Conservation (phyloP, 2,888 invertebrate genomes). For the Lamellibrachia satsuma region DNA sequence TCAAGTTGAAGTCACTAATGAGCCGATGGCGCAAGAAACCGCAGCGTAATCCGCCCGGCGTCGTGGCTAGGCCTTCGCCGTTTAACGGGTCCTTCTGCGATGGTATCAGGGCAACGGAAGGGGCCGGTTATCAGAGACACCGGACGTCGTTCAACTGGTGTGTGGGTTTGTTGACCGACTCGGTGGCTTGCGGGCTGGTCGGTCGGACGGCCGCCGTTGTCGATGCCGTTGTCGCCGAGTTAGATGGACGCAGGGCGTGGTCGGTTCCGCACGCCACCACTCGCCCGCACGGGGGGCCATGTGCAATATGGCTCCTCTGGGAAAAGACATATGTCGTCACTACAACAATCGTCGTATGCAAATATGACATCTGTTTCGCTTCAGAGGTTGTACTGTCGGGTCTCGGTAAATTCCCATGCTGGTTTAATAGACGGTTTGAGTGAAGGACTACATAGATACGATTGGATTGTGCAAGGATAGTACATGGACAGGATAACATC, state of each 20-base stretch:
- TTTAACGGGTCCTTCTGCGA: neutral
- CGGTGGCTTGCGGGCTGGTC: neutral
- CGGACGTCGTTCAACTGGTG: neutral
- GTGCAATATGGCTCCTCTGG: neutral
- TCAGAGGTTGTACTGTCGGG: neutral
- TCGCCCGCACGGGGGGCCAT: neutral
- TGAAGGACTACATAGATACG: neutral
- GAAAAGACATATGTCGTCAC: neutral
- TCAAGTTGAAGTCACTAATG: neutral
- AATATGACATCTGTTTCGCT: slow-evolving; percentile 4
- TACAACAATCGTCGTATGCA: neutral
- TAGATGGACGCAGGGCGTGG: neutral
- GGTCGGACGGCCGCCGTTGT: neutral
- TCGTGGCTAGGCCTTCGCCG: neutral
- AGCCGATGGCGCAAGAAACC: neutral
- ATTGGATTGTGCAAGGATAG: neutral
- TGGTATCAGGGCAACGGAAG: neutral
- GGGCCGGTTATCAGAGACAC: neutral
- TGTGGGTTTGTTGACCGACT: neutral
- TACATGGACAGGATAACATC: neutral
- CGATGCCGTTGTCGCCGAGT: neutral
- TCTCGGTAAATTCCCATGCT: neutral
- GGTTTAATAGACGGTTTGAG: neutral
- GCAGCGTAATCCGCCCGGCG: neutral
- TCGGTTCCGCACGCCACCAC: neutral